These are phyloP conservation scores for Noctua janthe DNA, from an alignment of 2,888 invertebrate genomes.

Conservation along the genomic window DNA sequence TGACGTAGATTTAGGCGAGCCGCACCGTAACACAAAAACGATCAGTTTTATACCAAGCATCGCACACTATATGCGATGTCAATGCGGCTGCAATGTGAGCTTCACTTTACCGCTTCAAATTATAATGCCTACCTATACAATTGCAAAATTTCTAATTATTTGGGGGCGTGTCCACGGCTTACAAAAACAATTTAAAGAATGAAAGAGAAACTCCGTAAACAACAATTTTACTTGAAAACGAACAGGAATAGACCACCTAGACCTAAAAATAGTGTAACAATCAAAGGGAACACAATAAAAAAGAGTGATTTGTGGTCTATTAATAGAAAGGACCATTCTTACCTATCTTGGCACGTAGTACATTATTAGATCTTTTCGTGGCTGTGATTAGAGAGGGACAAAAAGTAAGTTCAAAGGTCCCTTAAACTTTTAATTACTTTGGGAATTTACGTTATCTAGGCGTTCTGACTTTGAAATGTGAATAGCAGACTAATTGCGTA, in stretches of 20 bases:
- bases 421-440: conserved; percentile 60
- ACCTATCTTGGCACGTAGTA: conserved; percentile 6
- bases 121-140: not conserved
- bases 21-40: not conserved
- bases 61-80: not conserved
- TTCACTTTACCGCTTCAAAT: not conserved
- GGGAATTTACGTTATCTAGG: conserved; percentile 36
- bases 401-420: conserved; percentile 36
- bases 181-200: no score
- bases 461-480: conserved; percentile 41
- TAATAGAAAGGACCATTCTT: conserved; percentile 17
- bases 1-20: not conserved
- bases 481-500: conserved; percentile 11
- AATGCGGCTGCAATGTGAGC: not conserved
- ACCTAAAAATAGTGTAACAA: not conserved
- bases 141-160: not conserved
- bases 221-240: not conserved
- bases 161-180: not conserved
- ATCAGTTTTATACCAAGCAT: not conserved
- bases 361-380: conserved; percentile 22
- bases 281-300: not conserved
- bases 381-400: conserved; percentile 11
- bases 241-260: not conserved
- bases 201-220: not conserved
- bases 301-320: conserved; percentile 14